These are phyloP conservation scores for Manis pentadactyla DNA, from an alignment of 2,797 vertebrate species.

Conservation along the genomic window DNA sequence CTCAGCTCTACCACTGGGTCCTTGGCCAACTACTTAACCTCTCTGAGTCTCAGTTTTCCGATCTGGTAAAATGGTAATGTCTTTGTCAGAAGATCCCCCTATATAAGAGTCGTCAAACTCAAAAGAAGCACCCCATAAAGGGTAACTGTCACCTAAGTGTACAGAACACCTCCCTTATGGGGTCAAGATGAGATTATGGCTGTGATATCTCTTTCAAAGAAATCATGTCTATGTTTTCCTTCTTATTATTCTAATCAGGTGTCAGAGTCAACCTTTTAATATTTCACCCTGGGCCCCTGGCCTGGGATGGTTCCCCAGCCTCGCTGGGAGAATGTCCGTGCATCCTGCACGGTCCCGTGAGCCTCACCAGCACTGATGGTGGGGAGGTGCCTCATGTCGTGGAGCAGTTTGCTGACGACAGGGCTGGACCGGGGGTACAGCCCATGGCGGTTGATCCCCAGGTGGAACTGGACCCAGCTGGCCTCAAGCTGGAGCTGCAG, in stretches of 20 bases:
- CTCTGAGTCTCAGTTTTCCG: background rate
- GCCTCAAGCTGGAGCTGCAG: conserved; percentile 87
- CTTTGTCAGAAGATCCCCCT: too few species aligned
- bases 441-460: conserved; percentile 93
- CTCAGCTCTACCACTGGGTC: background rate
- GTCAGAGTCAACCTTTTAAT: background rate
- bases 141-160: accelerated
- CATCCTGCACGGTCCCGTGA: background rate
- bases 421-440: conserved; percentile 92
- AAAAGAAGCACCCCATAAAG: background rate
- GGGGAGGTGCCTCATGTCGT: conserved; percentile 87
- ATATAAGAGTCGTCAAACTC: background rate
- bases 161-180: background rate
- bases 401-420: conserved; percentile 87
- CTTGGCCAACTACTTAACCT: background rate
- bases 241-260: background rate
- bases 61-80: background rate
- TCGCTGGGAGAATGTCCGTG: too few species aligned
- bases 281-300: background rate
- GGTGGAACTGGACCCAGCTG: conserved; percentile 96
- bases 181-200: background rate
- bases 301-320: background rate
- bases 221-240: background rate
- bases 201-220: background rate
- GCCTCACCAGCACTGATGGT: conserved; percentile 91